Evolutionary conservation across 2,888 invertebrate species (phyloP).

Genomic region (Drosophila fungiperda): DNA sequence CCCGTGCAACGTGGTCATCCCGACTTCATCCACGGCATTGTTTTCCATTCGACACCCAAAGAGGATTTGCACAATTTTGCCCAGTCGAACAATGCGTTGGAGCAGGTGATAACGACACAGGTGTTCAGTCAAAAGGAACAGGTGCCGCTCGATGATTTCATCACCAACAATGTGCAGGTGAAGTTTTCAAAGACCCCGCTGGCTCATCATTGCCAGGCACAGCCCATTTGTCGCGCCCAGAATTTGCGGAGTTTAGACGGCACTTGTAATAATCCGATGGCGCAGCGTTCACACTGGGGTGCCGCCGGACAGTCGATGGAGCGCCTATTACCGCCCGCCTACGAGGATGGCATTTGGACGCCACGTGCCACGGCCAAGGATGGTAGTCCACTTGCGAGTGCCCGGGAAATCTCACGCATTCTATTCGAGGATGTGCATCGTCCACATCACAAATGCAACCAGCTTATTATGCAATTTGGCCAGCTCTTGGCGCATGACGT

Average conservation of each 20-base stretch:
- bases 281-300: conserved; percentile 87
- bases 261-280: conserved; percentile 91
- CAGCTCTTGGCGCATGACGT: conserved; percentile 92
- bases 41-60: conserved; percentile 81
- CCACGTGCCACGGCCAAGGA: conserved; percentile 82
- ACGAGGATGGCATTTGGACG: conserved; percentile 87
- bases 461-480: conserved; percentile 92
- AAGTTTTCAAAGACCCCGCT: conserved; percentile 78
- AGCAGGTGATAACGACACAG: conserved; percentile 86
- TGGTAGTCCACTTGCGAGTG: conserved; percentile 87
- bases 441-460: conserved; percentile 88
- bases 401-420: conserved; percentile 88
- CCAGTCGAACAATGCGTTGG: conserved; percentile 85
- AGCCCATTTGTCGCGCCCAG: conserved; percentile 85
- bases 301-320: conserved; percentile 88
- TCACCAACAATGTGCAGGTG: conserved; percentile 83
- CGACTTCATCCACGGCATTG: conserved; percentile 83
- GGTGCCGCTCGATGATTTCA: conserved; percentile 82
- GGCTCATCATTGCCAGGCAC: conserved; percentile 82
- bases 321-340: conserved; percentile 89
- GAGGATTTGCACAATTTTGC: conserved; percentile 85
- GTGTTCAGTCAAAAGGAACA: conserved; percentile 85
- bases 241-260: conserved; percentile 91
- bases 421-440: conserved; percentile 87
- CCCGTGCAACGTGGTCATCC: conserved; percentile 83